Evolutionary conservation across 2,888 invertebrate genomes (phyloP), one percentile per base, ranked within the genome.

Genomic region (Pseudococcus viburni): DNA sequence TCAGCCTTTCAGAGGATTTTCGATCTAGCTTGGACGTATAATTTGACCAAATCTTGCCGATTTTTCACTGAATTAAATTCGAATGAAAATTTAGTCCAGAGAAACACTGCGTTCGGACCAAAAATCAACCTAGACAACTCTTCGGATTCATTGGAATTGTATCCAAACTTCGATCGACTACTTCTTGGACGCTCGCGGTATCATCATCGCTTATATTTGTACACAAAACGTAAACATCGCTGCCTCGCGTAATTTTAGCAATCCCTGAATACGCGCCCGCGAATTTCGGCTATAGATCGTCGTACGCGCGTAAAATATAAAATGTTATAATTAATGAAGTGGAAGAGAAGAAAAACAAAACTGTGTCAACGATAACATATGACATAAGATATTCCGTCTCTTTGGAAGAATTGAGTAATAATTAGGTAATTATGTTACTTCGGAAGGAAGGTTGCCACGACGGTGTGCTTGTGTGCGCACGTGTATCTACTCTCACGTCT

Each of bases 391-490:
- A 46, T 80, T 77, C 48, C n/a, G 39, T 39, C 51, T 87, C 51
- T 77, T 77, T 42, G 73, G 80, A 11, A 33, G 77, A 73, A 87
- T 87, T 87, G 87, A 87, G 80, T 87, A 87, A 87, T 87, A 87
- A 87, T 87, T 80, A 87, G 87, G 87, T 87, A 87, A 87, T 87
- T 87, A 87, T 87, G 87, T 87, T 87, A 87, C 83, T 26, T 22
- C 26, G 26, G 26, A 33, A 9, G 68, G 33, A 73, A 73, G 68
- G 68, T 33, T 73, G 33, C n/a, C 1, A 42, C 19, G 68, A 46
- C 17, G n/a, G 46, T 51, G 85, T 59, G 85, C 5, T 17, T 80
- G 80, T 39, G 11, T 80, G 85, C 26, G 39, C 83, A 4, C 46
- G 42, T 46, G 17, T 33, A 46, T 83, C 83, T 83, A 19, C 26